Conservation (phyloP, 2,888 invertebrate species). For the Psylliodes chrysocephalus region DNA sequence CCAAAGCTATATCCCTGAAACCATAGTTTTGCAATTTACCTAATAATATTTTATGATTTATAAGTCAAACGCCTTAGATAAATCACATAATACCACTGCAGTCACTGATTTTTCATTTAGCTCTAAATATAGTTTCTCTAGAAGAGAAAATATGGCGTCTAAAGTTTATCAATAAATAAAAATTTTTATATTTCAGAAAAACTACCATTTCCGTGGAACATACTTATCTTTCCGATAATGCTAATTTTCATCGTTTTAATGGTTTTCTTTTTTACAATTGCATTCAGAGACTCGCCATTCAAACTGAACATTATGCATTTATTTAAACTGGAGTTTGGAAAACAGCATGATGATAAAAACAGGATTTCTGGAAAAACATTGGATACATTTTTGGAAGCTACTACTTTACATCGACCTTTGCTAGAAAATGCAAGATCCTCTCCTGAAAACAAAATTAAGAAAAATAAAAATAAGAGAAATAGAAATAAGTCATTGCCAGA, state of each 20-base stretch:
- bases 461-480: neutral
- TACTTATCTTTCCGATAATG: conserved; percentile 48
- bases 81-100: too few relatives aligned
- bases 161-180: too few relatives aligned
- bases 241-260: conserved; percentile 39
- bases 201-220: conserved; percentile 47
- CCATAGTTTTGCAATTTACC: too few relatives aligned
- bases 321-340: conserved; percentile 46
- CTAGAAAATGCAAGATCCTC: conserved; percentile 24
- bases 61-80: too few relatives aligned
- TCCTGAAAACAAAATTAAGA: neutral
- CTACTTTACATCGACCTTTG: conserved; percentile 30
- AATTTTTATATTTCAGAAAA: too few relatives aligned
- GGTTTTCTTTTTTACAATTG: conserved; percentile 32
- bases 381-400: conserved; percentile 32
- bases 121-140: too few relatives aligned
- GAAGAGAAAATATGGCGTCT: too few relatives aligned
- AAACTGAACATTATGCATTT: conserved; percentile 47
- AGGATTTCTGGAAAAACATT: conserved; percentile 20
- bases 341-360: neutral
- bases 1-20: too few relatives aligned
- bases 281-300: conserved; percentile 36
- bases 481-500: neutral
- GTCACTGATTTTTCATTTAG: too few relatives aligned
- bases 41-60: too few relatives aligned